Conservation (phyloP, 2,797 vertebrate species). For the Pangasius mekongensis region DNA sequence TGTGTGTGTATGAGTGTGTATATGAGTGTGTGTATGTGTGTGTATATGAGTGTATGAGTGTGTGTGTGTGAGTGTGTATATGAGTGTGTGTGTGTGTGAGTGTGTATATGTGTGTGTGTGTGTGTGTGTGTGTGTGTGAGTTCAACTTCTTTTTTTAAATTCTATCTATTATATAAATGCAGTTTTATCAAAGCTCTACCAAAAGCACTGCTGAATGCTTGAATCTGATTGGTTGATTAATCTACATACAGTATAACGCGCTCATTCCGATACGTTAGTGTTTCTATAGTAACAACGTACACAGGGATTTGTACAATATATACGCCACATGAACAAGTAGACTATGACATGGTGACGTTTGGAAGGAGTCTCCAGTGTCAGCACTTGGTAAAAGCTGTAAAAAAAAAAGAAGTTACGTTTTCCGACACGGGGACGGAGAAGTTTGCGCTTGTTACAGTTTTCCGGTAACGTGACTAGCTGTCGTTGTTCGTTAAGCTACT, state of each 20-base stretch:
- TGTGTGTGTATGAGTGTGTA: too few species aligned
- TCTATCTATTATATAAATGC: background rate
- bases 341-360: background rate
- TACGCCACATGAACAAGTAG: background rate
- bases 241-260: background rate
- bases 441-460: background rate
- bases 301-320: background rate
- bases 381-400: too few species aligned
- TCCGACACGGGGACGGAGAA: too few species aligned
- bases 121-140: background rate
- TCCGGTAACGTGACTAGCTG: background rate
- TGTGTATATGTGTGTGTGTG: too few species aligned
- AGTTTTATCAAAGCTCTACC: background rate
- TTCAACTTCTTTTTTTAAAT: background rate
- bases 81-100: too few species aligned
- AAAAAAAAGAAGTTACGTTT: too few species aligned
- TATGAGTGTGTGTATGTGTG: too few species aligned
- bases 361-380: background rate
- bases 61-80: too few species aligned
- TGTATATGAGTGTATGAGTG: too few species aligned
- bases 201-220: background rate
- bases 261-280: background rate
- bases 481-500: background rate
- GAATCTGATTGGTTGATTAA: background rate
- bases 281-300: background rate